Base-by-base conservation (phyloP, 2,888 invertebrate species). In the Diachrysia chrysitis region DNA sequence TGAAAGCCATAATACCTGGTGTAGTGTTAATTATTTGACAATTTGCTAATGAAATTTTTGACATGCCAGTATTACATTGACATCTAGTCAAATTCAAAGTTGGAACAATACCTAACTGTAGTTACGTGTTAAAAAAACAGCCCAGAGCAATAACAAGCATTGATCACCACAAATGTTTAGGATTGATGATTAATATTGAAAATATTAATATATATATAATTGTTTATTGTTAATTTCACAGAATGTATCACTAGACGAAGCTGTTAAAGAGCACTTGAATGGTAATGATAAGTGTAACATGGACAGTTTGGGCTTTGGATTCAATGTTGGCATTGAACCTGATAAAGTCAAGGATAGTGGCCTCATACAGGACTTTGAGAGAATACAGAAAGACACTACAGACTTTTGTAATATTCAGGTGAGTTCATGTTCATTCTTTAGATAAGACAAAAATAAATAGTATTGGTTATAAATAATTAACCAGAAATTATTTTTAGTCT, bases 361-460 rank as follows among this genome's bases (percentile, higher is more conserved):
- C 73, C 85, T 95, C 70, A 92, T 95, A 85, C 95, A 96, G 75
- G 96, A 96, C 86, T 96, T 96, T 87, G 96, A 96, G 84, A 96
- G 96, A 82, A 96, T 96, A 89, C 96, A 96, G 77, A 96, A 96
- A 85, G 96, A 96, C 79, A 95, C 95, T 32, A 95, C 93, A 84
- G 95, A 94, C 87, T 95, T 95, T 87, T 95, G 94, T 86, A 91
- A 95, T 83, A 93, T 93, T 87, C 93, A 95, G 92, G 94, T 93
- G 70, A 70, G 82, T 79, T 21, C 3, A 21, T 61, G 25, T 55
- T 53, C 42, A 56, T 58, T 6, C 51, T 25, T 61, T 25, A n/a
- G n/a, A n/a, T n/a, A n/a, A n/a, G n/a, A n/a, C n/a, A n/a, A n/a
- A n/a, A n/a, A n/a, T n/a, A n/a, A n/a, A n/a, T n/a, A n/a, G n/a